Conservation (phyloP, 2,888 invertebrate genomes). For the Pseudococcus jackbeardsleyi region DNA sequence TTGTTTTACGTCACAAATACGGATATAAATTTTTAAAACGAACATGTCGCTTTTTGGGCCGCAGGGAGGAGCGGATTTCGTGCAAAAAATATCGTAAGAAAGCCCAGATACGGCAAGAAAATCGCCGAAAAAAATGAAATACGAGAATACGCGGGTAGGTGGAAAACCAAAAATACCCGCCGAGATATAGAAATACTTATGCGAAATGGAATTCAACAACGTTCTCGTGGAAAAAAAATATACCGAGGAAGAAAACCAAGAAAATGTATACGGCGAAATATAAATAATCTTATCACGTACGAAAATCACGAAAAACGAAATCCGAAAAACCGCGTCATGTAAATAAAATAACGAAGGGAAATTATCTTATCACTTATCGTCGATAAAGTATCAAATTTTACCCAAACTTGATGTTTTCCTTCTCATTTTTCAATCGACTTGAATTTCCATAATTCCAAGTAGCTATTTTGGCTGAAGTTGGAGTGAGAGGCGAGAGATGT, state of each 20-base stretch:
- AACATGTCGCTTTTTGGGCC: neutral
- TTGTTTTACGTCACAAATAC: conserved; percentile 14
- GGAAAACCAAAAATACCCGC: neutral
- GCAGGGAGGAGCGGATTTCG: neutral
- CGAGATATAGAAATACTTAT: conserved; percentile 29
- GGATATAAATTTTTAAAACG: conserved; percentile 44
- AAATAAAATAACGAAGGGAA: conserved; percentile 31
- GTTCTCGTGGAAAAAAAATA: neutral
- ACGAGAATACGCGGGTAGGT: conserved; percentile 6
- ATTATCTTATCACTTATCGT: conserved; percentile 53
- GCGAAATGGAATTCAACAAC: conserved; percentile 38
- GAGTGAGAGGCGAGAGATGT: too few species aligned
- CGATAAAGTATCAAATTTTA: conserved; percentile 33
- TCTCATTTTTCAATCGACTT: neutral
- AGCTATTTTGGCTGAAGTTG: neutral
- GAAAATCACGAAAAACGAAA: conserved; percentile 44
- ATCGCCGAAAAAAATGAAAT: conserved; percentile 36
- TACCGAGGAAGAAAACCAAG: neutral
- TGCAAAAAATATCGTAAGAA: conserved; percentile 25
- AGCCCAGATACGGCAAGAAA: conserved; percentile 21
- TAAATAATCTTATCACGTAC: conserved; percentile 58
- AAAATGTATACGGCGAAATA: neutral
- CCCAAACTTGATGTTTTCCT: neutral
- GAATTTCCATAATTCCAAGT: neutral
- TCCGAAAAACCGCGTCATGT: neutral